Conservation (phyloP, 2,113 vertebrate species). For the Crotalus viridis region DNA sequence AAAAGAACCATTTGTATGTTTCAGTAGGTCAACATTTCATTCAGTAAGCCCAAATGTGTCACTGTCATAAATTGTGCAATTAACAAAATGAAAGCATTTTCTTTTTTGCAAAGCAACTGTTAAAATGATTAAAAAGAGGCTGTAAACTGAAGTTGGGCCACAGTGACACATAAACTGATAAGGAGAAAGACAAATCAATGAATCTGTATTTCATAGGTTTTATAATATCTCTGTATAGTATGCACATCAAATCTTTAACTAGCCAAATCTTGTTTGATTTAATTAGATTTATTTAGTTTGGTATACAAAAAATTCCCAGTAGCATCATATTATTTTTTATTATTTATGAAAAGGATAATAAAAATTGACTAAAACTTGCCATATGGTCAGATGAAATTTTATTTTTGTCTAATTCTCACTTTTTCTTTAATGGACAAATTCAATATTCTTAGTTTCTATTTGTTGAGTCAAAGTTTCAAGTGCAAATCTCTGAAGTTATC, state of each 20-base stretch:
- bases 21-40: not conserved
- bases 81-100: not conserved
- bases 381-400: not conserved
- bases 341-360: not conserved
- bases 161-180: not conserved
- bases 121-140: not conserved
- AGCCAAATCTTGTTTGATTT: not conserved
- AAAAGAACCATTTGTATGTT: not conserved
- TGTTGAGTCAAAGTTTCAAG: not conserved
- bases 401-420: not conserved
- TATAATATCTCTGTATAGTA: not conserved
- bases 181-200: not conserved
- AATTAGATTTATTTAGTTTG: not conserved
- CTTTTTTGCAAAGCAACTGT: conserved; percentile 1
- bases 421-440: not conserved
- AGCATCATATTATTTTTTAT: not conserved
- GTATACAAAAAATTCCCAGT: not conserved
- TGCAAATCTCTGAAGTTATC: not conserved
- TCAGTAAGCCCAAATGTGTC: not conserved
- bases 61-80: not conserved
- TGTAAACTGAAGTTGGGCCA: not conserved
- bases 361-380: not conserved
- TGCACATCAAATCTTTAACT: not conserved
- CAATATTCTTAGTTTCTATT: not conserved
- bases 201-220: not conserved